Percentiles rank a stretch among this genome's conserved stretches.
phyloP scores from a whole-genome alignment of 2,797 vertebrate species.

The Coilia nasus region DNA sequence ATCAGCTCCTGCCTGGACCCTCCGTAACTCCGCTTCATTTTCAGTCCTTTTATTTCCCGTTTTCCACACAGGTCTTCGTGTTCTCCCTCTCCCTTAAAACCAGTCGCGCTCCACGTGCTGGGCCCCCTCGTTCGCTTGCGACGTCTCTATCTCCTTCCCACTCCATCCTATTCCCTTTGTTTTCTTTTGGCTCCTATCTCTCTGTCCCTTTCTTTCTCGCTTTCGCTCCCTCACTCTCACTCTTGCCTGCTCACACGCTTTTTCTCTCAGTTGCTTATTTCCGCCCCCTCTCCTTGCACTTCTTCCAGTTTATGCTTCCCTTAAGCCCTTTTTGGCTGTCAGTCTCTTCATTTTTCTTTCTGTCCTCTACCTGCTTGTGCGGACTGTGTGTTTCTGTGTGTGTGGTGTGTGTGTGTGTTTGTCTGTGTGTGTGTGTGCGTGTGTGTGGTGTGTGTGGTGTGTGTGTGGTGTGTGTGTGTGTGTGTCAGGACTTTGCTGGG shows the following conservation, averaged over 20 bases:
- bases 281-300: constrained; percentile 33
- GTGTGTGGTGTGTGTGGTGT: neutral
- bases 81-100: constrained; percentile 42
- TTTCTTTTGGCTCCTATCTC: constrained; percentile 48
- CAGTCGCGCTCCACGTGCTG: constrained; percentile 37
- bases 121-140: constrained; percentile 14
- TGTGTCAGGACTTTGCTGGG: constrained; percentile 57
- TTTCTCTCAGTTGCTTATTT: constrained; percentile 35
- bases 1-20: neutral
- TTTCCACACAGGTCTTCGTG: constrained; percentile 14
- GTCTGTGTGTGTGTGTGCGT: neutral
- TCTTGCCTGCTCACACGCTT: neutral
- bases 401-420: neutral
- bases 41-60: constrained; percentile 30
- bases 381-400: neutral
- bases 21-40: constrained; percentile 59
- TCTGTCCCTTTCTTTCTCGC: neutral
- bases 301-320: constrained; percentile 62
- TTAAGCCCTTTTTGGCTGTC: constrained; percentile 68
- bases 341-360: constrained; percentile 65
- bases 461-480: constrained; percentile 46
- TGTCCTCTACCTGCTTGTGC: constrained; percentile 23
- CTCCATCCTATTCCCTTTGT: constrained; percentile 51
- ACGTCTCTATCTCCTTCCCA: constrained; percentile 58
- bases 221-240: neutral